phyloP scores from a whole-genome alignment of 2,888 invertebrate genomes.

The Stomorhina lunata region DNA sequence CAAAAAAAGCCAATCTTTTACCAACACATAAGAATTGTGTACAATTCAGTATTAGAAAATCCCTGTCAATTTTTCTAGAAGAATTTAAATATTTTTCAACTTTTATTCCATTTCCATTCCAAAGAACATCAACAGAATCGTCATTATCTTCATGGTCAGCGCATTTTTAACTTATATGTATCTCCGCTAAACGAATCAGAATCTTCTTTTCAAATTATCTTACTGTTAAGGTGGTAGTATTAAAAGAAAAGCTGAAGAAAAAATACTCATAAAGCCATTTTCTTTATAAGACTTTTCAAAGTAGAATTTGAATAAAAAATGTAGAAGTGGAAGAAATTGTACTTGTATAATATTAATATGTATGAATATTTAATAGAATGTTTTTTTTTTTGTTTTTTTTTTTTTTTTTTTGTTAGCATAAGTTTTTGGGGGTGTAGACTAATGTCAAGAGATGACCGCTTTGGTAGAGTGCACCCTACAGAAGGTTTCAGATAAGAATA shows the following conservation, averaged over 20 bases:
- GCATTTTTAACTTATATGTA: background rate
- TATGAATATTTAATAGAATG: conserved; percentile 63
- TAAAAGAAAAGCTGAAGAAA: background rate
- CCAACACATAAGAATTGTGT: conserved; percentile 32
- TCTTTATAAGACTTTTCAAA: background rate
- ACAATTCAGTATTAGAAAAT: conserved; percentile 58
- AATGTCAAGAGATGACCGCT: conserved; percentile 33
- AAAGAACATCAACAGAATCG: conserved; percentile 12
- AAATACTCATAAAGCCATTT: conserved; percentile 11
- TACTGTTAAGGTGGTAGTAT: background rate
- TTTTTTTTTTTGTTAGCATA: background rate
- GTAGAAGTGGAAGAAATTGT: background rate
- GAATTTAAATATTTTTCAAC: conserved; percentile 38
- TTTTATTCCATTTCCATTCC: conserved; percentile 27
- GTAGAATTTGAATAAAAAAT: background rate
- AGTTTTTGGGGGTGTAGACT: background rate
- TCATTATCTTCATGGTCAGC: conserved; percentile 32
- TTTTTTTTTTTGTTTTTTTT: conserved; percentile 8
- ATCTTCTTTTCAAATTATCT: background rate
- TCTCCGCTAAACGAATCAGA: background rate
- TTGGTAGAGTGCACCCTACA: conserved; percentile 7
- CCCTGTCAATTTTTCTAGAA: conserved; percentile 37
- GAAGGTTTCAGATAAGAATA: no score
- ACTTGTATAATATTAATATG: conserved; percentile 36
- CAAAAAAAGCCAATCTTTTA: background rate